phyloP scores from a whole-genome alignment of 2,797 vertebrate genomes.

The Catostomus latipinnis region DNA sequence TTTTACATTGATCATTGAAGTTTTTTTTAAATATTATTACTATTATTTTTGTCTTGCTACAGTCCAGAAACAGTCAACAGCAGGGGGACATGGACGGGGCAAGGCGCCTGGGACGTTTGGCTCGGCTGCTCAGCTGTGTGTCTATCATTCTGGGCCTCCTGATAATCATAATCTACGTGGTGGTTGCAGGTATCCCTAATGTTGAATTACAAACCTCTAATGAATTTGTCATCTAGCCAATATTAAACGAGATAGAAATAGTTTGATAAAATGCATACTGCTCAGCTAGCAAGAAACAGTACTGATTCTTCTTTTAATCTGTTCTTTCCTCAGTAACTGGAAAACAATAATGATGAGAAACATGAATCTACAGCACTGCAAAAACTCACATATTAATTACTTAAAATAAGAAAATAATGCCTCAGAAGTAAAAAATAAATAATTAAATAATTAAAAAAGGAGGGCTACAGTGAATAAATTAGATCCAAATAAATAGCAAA shows the following conservation, averaged over 20 bases:
- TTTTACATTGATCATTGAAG: too few relatives aligned
- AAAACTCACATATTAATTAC: constrained; percentile 40
- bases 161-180: constrained; percentile 82
- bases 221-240: too few relatives aligned
- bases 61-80: constrained; percentile 96
- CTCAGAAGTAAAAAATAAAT: constrained; percentile 52
- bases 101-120: constrained; percentile 89
- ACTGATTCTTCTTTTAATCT: constrained; percentile 14
- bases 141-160: constrained; percentile 89
- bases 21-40: constrained; percentile 43
- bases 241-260: too few relatives aligned
- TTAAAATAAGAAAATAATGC: constrained; percentile 42
- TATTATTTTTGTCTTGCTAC: constrained; percentile 45
- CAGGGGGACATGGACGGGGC: constrained; percentile 92
- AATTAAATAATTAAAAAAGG: too few relatives aligned
- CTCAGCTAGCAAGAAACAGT: constrained; percentile 2
- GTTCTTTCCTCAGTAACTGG: constrained; percentile 60
- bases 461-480: constrained; percentile 61
- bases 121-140: constrained; percentile 90
- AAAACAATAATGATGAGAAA: constrained; percentile 56
- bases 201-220: too few relatives aligned
- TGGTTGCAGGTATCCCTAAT: constrained; percentile 80
- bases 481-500: constrained; percentile 67
- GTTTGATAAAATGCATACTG: neutral
- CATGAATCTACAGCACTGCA: constrained; percentile 45